Conservation (phyloP, 2,888 invertebrate species). For the Darwinula stevensoni region DNA sequence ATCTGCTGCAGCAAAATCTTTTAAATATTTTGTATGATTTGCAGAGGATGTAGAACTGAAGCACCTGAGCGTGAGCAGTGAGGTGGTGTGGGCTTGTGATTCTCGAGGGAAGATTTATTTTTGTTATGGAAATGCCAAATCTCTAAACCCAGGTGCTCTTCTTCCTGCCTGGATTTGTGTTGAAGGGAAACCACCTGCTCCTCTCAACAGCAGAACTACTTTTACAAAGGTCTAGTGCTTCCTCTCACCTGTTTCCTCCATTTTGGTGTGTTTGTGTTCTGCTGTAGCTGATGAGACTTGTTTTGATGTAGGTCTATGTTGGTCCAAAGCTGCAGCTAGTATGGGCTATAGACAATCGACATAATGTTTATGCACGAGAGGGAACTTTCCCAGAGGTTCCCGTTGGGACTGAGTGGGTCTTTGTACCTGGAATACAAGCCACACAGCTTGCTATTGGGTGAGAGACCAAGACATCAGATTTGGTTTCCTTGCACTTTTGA, state of each 20-base stretch:
- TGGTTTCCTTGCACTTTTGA: constrained; percentile 7
- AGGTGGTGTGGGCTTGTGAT: constrained; percentile 22
- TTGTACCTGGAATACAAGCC: constrained; percentile 19
- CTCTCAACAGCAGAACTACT: too few species aligned
- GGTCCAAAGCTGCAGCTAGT: constrained; percentile 17
- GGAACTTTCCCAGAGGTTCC: constrained; percentile 20
- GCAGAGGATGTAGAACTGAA: too few species aligned
- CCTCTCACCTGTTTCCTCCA: too few species aligned
- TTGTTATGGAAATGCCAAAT: constrained; percentile 18
- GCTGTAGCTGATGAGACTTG: too few species aligned
- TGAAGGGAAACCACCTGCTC: constrained; percentile 12
- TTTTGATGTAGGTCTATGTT: constrained; percentile 15
- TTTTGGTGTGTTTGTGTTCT: too few species aligned
- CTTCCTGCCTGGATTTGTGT: constrained; percentile 22
- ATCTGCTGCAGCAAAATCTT: too few species aligned
- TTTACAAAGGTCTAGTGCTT: too few species aligned
- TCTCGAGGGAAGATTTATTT: constrained; percentile 19
- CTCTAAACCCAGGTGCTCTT: constrained; percentile 16
- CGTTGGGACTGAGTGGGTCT: constrained; percentile 22
- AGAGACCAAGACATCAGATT: too few species aligned
- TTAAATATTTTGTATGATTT: too few species aligned
- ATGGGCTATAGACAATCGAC: constrained; percentile 21
- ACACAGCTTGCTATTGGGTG: constrained; percentile 17
- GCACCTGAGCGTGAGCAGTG: too few species aligned
- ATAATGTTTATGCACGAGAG: constrained; percentile 20